phyloP scores from a whole-genome alignment of 2,797 vertebrate species.

The Hydrocynus forskahlii region DNA sequence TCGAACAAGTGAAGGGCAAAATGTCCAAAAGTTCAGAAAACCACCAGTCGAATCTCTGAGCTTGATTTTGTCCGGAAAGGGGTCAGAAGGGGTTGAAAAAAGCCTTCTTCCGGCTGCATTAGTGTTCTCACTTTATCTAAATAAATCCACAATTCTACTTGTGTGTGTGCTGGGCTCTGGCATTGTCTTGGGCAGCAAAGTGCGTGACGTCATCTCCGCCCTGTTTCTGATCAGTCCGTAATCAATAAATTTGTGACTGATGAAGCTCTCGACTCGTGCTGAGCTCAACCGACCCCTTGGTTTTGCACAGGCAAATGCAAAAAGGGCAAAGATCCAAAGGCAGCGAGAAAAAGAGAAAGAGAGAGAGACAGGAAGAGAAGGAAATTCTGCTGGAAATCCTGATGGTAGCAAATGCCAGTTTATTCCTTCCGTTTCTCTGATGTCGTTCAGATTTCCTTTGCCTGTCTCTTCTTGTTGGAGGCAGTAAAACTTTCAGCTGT shows the following conservation, averaged over 20 bases:
- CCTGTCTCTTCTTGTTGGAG: slow-evolving; percentile 77
- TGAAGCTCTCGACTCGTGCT: slow-evolving; percentile 71
- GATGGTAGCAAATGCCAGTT: slow-evolving; percentile 34
- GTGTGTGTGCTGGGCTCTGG: slow-evolving; percentile 66
- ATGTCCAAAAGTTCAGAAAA: slow-evolving; percentile 3
- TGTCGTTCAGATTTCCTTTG: slow-evolving; percentile 59
- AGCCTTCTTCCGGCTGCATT: slow-evolving; percentile 55
- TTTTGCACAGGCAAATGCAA: slow-evolving; percentile 21
- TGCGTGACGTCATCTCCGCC: slow-evolving; percentile 79
- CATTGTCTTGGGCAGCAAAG: slow-evolving; percentile 77
- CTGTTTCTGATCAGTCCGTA: not conserved
- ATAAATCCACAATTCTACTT: slow-evolving; percentile 1
- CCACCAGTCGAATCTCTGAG: slow-evolving; percentile 20
- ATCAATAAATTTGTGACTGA: slow-evolving; percentile 74
- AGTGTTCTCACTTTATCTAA: not conserved
- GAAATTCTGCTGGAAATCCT: slow-evolving; percentile 32
- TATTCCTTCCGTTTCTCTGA: slow-evolving; percentile 56
- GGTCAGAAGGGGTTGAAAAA: slow-evolving; percentile 66
- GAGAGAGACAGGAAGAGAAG: not conserved
- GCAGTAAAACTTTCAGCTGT: slow-evolving; percentile 83
- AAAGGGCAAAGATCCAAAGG: not conserved
- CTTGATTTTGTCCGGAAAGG: slow-evolving; percentile 53
- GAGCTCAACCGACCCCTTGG: slow-evolving; percentile 43
- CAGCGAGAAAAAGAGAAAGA: no score
- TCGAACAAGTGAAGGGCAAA: slow-evolving; percentile 23